Base-by-base conservation (phyloP, 2,888 invertebrate genomes). In the Marronus borbonicus region DNA sequence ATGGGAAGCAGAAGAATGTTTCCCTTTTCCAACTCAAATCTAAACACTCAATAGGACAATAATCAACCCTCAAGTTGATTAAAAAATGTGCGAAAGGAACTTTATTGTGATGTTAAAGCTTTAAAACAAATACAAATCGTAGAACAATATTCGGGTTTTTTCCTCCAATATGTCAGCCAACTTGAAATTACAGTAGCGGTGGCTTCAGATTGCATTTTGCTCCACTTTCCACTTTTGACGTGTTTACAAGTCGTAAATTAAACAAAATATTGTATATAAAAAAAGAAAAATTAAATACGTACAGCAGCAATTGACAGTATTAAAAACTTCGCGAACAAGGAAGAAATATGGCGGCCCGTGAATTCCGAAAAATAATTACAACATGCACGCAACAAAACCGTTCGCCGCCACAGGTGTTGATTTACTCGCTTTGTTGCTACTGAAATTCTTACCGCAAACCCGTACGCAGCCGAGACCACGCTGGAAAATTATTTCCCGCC, bases 401-500 rank as follows among this genome's bases (percentile, higher is more conserved):
- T 66, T 66, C 65, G 20, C 55, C 65, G 39, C 65, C 44, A 66
- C 65, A 66, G 65, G 65, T 66, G 65, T 44, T 66, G 65, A 66
- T 66, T 66, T 66, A 66, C 65, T 49, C 65, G 65, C 65, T 66
- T 66, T 66, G 65, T 66, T 66, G 44, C n/a, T 66, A 20, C 65
- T 44, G n/a, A 66, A 64, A 66, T 66, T 39, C 65, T 66, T 66
- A 44, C 65, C 65, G 39, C 65, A 20, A 44, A 39, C 44, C 20
- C 17, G 44, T 66, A 66, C 44, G 44, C 44, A 44, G 44, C 65
- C 44, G 39, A 49, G 65, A 39, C 65, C 44, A 20, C 3, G 39
- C 17, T 20, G 65, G 65, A 44, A 31, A 66, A 44, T 66, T 66
- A 66, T 66, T 44, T 66, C 65, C 44, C 39, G 39, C 44, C 39